Base-by-base conservation (phyloP, 2,113 vertebrate species). In the Cygnus atratus region DNA sequence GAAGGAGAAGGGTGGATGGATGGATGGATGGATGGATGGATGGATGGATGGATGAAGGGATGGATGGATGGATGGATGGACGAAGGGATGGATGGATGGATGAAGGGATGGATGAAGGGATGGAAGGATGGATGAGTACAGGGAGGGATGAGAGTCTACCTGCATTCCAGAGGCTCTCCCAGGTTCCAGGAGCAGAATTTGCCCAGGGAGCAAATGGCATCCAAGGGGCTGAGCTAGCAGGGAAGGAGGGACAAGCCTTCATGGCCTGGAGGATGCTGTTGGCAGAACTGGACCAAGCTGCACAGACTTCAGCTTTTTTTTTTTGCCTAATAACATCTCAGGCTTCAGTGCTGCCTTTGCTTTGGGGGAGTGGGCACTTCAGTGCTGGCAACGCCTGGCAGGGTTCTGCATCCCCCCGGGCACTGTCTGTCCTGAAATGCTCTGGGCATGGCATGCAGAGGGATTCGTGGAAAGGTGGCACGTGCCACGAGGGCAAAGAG, bases 351-450 rank as follows among this genome's bases (percentile, higher is more conserved):
- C 61, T 39, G 16, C 37, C 20, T 19, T 77, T 24, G 13, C 26
- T 16, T 13, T 11, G 62, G 18, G 10, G 4, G 29, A 41, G 14
- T 1, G 4, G 37, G 29, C 28, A 41, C 12, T 10, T 35, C 35
- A 3, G 33, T 2, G 20, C 48, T 25, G 26, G 20, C 11, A 35
- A 4, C 29, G 7, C 41, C 54, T 33, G 48, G 9, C 7, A 1
- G 2, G 39, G 25, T 44, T 41, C 3, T 3, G 4, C 1, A 1
- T 62, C 37, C 44, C 15, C 9, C 19, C 4, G 1, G 25, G 41
- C 24, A 5, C 35, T 15, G 13, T 9, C n/a, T 29, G 58, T 31
- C 20, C 61, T 44, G 33, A 26, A 4, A 16, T 12, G 0, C 46
- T 8, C 8, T 21, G 6, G 20, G 25, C 29, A 43, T 4, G 17